These are phyloP conservation scores for Perca fluviatilis DNA, from an alignment of 2,113 vertebrate species.

Conservation along the genomic window DNA sequence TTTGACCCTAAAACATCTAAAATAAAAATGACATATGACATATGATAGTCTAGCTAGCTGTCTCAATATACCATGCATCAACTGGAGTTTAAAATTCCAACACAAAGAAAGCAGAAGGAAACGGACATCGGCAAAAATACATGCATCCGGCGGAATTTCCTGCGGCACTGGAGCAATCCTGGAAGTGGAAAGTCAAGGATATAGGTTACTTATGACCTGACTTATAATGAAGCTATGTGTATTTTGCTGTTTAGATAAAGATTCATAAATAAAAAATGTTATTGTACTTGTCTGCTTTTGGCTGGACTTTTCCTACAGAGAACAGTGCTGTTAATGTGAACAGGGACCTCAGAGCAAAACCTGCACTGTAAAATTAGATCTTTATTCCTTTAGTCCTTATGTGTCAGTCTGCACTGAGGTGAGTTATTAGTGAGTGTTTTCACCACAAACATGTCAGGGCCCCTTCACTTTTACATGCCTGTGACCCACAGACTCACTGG, in stretches of 20 bases:
- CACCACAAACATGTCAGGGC: slow-evolving; percentile 35
- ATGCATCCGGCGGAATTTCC: no score
- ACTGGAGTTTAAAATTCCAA: no score
- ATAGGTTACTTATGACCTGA: background rate
- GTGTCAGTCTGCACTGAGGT: slow-evolving; percentile 38
- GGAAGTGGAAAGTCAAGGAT: no score
- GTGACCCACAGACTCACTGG: slow-evolving; percentile 43
- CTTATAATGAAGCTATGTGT: background rate
- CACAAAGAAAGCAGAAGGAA: no score
- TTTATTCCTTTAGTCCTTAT: slow-evolving; percentile 46
- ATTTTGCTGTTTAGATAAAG: background rate
- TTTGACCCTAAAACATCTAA: background rate
- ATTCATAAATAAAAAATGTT: background rate
- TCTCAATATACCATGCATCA: no score
- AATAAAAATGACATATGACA: background rate
- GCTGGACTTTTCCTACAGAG: background rate
- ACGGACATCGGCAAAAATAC: no score
- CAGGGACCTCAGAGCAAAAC: slow-evolving; percentile 6
- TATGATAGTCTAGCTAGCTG: no score
- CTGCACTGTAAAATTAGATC: slow-evolving; percentile 30
- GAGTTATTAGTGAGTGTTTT: slow-evolving; percentile 43
- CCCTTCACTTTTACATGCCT: slow-evolving; percentile 38
- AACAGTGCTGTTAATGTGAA: background rate
- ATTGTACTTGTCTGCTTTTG: background rate
- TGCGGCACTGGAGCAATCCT: no score